Conservation (phyloP, 2,113 vertebrate species). For the Scopus umbretta region DNA sequence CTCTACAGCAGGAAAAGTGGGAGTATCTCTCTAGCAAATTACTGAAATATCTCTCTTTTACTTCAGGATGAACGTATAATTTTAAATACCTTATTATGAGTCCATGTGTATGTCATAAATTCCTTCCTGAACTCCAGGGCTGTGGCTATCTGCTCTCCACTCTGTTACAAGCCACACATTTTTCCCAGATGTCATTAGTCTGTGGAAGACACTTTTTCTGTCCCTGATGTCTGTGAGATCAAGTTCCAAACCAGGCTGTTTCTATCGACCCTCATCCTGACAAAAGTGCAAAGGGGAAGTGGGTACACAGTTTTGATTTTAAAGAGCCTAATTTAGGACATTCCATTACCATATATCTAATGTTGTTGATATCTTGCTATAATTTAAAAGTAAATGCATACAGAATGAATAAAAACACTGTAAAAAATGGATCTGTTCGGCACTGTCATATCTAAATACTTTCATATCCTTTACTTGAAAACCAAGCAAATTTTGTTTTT, state of each 20-base stretch:
- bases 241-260: neutral
- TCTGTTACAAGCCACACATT: neutral
- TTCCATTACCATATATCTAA: neutral
- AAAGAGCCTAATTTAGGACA: neutral
- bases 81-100: neutral
- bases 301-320: neutral
- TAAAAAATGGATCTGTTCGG: fast-evolving
- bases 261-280: neutral
- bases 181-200: neutral
- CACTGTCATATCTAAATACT: neutral
- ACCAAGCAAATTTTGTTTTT: neutral
- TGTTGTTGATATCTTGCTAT: neutral
- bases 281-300: neutral
- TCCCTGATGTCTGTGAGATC: neutral
- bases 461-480: neutral
- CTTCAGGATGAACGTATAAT: neutral
- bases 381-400: neutral
- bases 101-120: neutral
- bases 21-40: neutral
- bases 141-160: neutral
- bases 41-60: neutral
- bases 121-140: neutral
- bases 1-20: neutral
- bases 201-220: neutral
- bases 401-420: neutral